Conservation (phyloP, 2,888 invertebrate species). For the Pelosia muscerda region DNA sequence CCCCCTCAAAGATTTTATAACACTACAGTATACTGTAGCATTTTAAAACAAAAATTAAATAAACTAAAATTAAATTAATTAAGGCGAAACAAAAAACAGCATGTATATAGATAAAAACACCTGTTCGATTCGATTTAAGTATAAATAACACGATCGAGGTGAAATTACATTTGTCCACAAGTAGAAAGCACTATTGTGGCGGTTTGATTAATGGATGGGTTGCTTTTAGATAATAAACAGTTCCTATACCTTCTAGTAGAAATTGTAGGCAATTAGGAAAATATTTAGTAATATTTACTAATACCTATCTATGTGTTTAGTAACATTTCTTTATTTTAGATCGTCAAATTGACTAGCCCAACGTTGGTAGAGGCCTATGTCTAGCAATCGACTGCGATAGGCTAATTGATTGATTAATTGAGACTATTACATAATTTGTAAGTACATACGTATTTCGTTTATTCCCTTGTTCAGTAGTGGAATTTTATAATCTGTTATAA, state of each 20-base stretch:
- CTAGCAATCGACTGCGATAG: no score
- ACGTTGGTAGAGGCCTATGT: no score
- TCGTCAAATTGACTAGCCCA: no score
- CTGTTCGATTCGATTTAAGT: conserved; percentile 67
- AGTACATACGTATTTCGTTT: background rate
- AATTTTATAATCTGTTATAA: conserved; percentile 40
- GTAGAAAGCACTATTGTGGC: conserved; percentile 64
- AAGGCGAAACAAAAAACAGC: conserved; percentile 45
- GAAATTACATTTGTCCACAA: conserved; percentile 80
- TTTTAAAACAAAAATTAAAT: no score
- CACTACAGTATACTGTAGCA: no score
- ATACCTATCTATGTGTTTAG: no score
- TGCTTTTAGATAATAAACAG: background rate
- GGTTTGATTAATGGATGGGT: conserved; percentile 36
- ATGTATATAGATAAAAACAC: conserved; percentile 69
- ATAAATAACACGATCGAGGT: conserved; percentile 80
- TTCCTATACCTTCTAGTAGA: background rate
- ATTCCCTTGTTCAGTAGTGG: conserved; percentile 5
- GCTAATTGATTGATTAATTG: no score
- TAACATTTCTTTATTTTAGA: no score
- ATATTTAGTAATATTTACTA: background rate
- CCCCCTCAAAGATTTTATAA: no score
- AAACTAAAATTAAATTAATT: no score
- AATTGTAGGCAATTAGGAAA: background rate
- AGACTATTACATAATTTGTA: background rate